Conservation (phyloP, 2,113 vertebrate genomes). For the Caranx ignobilis region DNA sequence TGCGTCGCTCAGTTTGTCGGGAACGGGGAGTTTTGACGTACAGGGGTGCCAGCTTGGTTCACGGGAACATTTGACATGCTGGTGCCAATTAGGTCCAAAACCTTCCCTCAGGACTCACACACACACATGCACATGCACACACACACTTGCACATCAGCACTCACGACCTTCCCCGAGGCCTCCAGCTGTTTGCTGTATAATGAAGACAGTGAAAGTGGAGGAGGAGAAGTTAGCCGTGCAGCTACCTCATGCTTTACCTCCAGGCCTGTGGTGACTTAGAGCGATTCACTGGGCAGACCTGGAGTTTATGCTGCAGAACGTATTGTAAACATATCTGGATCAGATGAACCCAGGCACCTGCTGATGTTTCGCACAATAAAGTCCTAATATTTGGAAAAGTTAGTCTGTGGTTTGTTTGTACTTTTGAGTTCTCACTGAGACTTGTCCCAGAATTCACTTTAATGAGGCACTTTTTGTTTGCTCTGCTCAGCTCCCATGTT, state of each 20-base stretch:
- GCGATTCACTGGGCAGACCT: background rate
- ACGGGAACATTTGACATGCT: constrained; percentile 71
- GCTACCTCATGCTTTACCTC: constrained; percentile 11
- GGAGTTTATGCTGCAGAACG: background rate
- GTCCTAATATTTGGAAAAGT: constrained; percentile 6
- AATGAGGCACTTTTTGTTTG: constrained; percentile 31
- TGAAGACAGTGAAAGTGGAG: constrained; percentile 62
- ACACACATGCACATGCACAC: background rate
- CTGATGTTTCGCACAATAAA: constrained; percentile 8
- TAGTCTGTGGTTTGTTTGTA: constrained; percentile 7
- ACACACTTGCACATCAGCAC: constrained; percentile 22
- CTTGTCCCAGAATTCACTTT: constrained; percentile 8
- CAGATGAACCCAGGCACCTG: background rate
- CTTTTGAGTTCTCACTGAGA: constrained; percentile 16
- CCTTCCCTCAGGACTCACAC: constrained; percentile 48
- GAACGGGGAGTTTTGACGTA: constrained; percentile 50
- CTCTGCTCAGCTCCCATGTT: constrained; percentile 26
- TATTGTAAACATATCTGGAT: constrained; percentile 16
- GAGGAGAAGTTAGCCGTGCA: constrained; percentile 35
- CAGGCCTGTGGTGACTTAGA: background rate
- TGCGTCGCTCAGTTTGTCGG: constrained; percentile 30
- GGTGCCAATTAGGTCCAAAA: constrained; percentile 76
- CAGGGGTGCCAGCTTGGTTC: constrained; percentile 57
- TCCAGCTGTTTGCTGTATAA: constrained; percentile 80
- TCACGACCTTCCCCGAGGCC: constrained; percentile 61